Evolutionary conservation across 1,140 invertebrate genomes (phyloP).

Genomic region (Oryctes rhinoceros): DNA sequence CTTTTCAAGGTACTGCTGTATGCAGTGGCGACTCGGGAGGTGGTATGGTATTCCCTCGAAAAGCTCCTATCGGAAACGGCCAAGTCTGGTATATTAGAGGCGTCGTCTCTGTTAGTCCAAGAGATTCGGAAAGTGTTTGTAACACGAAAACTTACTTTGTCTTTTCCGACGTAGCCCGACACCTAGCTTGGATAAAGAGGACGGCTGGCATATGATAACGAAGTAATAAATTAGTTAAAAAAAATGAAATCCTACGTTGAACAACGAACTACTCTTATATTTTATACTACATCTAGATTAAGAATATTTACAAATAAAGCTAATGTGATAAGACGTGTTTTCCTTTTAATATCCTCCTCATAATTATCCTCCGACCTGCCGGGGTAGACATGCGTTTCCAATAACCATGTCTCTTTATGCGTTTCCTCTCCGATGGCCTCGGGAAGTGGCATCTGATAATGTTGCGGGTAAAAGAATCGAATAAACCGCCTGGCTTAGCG

Average conservation of each 20-base stretch:
- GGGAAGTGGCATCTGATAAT: constrained; percentile 75
- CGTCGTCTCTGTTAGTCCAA: constrained; percentile 66
- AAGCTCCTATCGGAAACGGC: no score
- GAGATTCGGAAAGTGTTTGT: constrained; percentile 62
- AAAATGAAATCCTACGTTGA: neutral
- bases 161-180: constrained; percentile 68
- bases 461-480: constrained; percentile 57
- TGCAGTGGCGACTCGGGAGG: constrained; percentile 70
- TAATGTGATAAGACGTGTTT: constrained; percentile 75
- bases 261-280: neutral
- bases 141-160: constrained; percentile 67
- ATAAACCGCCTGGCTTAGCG: constrained; percentile 53
- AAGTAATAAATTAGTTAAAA: neutral
- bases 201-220: neutral
- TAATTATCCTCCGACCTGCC: constrained; percentile 72
- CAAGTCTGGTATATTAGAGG: constrained; percentile 66
- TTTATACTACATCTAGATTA: neutral
- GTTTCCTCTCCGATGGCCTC: constrained; percentile 73
- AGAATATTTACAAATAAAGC: constrained; percentile 4
- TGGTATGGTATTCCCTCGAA: constrained; percentile 62
- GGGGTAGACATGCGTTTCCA: constrained; percentile 72
- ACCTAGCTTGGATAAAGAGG: constrained; percentile 65
- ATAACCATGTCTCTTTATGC: constrained; percentile 76
- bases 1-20: constrained; percentile 63
- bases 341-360: constrained; percentile 79